Base-by-base conservation (phyloP, 2,888 invertebrate genomes). In the Microdon myrmicae region DNA sequence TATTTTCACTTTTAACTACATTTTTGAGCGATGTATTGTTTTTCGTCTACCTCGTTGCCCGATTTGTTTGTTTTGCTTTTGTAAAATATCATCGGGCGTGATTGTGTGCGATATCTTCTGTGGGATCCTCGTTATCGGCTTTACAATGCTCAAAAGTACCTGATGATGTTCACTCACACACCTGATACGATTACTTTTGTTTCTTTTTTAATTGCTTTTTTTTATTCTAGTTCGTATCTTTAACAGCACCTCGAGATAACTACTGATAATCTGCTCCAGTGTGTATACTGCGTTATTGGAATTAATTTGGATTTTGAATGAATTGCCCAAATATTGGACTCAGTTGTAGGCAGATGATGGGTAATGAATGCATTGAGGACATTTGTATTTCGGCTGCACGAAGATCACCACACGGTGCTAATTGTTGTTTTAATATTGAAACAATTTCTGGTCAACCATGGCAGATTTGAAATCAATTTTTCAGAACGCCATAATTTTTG, bases 111-210 rank as follows among this genome's bases (percentile, higher is more conserved):
- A 66, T 66, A 66, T 66, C 66, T 59, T 66, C 29, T 44, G 59
- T 29, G 34, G 59, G 66, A 66, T 66, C 66, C 59, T 49, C 66
- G 48, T 66, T 66, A 66, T 66, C 66, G 37, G n/a, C 17, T 59
- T 54, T 43, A 64, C 41, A 45, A 58, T 47, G 43, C 22, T 6
- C 22, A 26, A 48, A 29, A 37, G 31, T 44, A 45, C 38, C 39
- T 25, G 17, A 28, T 38, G 19, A n/a, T n/a, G 22, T 13, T 37
- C 31, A 39, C 28, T 12, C 20, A 54, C 22, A 32, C 29, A 37
- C 12, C 19, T 8, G 3, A 14, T 6, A 14, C 12, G 10, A 3
- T 10, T 28, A 9, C 10, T 26, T 16, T 37, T 25, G 20, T 22
- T 45, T 19, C 5, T 3, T 4, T 25, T 41, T n/a, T 3, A 10